Percentiles rank a stretch among this genome's conserved stretches.
Evolutionary conservation across 2,888 invertebrate genomes (phyloP).

Genomic region (Hecatera dysodea): DNA sequence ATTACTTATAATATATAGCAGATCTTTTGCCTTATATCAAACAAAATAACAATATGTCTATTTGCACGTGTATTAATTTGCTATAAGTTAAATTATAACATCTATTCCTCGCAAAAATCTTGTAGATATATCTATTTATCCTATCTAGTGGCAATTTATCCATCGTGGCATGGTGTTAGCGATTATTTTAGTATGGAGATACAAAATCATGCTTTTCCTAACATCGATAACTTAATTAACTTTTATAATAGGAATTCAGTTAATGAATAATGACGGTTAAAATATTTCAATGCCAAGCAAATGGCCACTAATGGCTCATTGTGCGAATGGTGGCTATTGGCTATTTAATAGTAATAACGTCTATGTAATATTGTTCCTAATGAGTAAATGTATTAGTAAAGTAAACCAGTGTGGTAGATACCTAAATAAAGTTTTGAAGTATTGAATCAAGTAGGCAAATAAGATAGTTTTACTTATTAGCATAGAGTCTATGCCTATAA

Average conservation of each 20-base stretch:
- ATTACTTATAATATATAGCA: conserved; percentile 4
- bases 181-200: not conserved
- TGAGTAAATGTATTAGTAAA: conserved; percentile 2
- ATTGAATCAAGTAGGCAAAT: not conserved
- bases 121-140: no score
- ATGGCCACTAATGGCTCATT: conserved; percentile 15
- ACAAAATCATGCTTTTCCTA: not conserved
- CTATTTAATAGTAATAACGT: conserved; percentile 9
- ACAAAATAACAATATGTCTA: conserved; percentile 6
- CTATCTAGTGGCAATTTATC: no score
- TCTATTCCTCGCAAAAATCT: not conserved
- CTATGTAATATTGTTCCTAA: not conserved
- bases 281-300: conserved; percentile 15
- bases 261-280: conserved; percentile 10
- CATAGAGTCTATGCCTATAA: conserved; percentile 7
- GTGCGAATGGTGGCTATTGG: not conserved
- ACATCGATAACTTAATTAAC: conserved; percentile 3
- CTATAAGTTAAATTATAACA: not conserved
- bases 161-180: no score
- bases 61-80: conserved; percentile 7
- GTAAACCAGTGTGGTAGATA: not conserved
- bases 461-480: conserved; percentile 4
- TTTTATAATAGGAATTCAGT: conserved; percentile 6
- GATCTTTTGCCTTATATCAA: conserved; percentile 20
- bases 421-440: not conserved